phyloP scores from a whole-genome alignment of 2,797 vertebrate species.

The Chelon auratus region DNA sequence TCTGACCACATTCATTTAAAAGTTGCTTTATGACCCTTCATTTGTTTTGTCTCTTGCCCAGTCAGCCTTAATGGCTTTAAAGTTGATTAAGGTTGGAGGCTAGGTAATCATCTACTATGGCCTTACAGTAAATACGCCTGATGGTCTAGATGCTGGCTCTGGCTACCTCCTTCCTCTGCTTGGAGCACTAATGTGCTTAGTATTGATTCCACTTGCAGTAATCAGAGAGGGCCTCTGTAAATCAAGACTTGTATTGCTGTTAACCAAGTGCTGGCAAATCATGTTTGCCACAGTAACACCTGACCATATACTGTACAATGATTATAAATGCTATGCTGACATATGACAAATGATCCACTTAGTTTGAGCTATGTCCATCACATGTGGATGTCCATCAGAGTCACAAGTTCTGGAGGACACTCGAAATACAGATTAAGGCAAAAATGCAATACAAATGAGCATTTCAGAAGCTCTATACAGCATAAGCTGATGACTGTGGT shows the following conservation, averaged over 20 bases:
- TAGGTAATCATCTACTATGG: conserved; percentile 54
- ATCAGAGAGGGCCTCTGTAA: conserved; percentile 64
- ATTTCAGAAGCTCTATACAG: conserved; percentile 12
- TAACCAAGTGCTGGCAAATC: conserved; percentile 56
- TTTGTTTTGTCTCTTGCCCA: conserved; percentile 55
- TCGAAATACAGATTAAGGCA: conserved; percentile 18
- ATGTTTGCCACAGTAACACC: conserved; percentile 57
- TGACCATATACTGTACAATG: conserved; percentile 29
- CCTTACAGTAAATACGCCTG: conserved; percentile 72
- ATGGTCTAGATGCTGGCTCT: conserved; percentile 40
- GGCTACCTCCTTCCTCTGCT: conserved; percentile 47
- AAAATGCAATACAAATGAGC: conserved; percentile 19
- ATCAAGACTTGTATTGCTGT: conserved; percentile 48
- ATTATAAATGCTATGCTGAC: conserved; percentile 25
- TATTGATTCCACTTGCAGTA: conserved; percentile 76
- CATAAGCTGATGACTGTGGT: conserved; percentile 5
- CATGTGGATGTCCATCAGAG: conserved; percentile 18
- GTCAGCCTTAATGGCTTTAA: conserved; percentile 63
- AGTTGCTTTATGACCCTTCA: conserved; percentile 50
- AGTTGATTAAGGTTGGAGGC: conserved; percentile 70
- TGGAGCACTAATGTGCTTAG: conserved; percentile 61
- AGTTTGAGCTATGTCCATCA: conserved; percentile 16
- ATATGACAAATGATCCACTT: conserved; percentile 29
- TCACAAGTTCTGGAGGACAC: conserved; percentile 4
- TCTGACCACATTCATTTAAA: conserved; percentile 54